phyloP scores from a whole-genome alignment of 2,797 vertebrate species.

The Enoplosus armatus region DNA sequence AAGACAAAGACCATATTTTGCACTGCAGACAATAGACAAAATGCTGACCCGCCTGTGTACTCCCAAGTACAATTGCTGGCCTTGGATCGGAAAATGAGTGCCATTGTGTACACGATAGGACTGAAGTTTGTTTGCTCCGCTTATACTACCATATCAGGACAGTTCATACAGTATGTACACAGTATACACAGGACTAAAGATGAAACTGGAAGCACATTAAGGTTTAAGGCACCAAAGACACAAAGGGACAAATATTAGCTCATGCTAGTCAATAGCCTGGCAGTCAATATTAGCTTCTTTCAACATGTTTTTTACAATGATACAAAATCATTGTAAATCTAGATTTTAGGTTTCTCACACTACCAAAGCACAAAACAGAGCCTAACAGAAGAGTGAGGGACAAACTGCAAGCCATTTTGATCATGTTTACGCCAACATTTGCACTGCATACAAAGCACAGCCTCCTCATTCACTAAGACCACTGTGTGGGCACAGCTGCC shows the following conservation, averaged over 20 bases:
- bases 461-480: neutral
- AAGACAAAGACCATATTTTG: constrained; percentile 42
- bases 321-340: neutral
- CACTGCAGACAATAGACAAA: constrained; percentile 12
- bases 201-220: neutral
- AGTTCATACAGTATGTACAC: neutral
- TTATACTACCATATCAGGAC: neutral
- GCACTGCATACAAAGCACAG: neutral
- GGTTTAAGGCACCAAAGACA: constrained; percentile 4
- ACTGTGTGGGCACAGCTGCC: neutral
- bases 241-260: neutral
- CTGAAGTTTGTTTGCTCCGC: constrained; percentile 14
- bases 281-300: constrained; percentile 6
- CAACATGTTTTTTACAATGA: neutral
- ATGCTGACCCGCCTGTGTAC: constrained; percentile 17
- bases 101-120: constrained; percentile 25
- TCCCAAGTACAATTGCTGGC: constrained; percentile 36
- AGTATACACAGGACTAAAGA: neutral
- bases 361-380: neutral
- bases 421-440: constrained; percentile 2
- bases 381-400: neutral
- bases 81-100: constrained; percentile 33
- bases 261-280: neutral
- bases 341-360: neutral
- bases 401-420: neutral